Percentiles rank a stretch among this genome's conserved stretches.
Conservation (phyloP, 2,113 vertebrate genomes). For the Muscicapa adusta region DNA sequence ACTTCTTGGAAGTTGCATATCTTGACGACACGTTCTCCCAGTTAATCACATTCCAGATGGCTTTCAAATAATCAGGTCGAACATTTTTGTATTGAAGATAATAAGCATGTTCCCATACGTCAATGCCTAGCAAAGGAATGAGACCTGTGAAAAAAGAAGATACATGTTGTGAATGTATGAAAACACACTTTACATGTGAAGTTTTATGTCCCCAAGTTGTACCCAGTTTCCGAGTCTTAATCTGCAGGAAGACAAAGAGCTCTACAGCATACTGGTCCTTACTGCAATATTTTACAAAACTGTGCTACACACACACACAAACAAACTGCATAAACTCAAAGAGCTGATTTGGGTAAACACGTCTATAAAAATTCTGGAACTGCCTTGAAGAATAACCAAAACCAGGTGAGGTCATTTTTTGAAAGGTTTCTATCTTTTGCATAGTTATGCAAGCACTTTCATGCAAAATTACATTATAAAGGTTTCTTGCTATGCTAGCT, state of each 20-base stretch:
- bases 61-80: constrained; percentile 94
- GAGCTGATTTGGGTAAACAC: not conserved
- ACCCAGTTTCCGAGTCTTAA: not conserved
- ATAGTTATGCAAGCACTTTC: not conserved
- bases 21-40: constrained; percentile 92
- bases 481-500: not conserved
- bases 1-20: constrained; percentile 84
- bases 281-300: not conserved
- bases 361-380: not conserved
- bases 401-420: not conserved
- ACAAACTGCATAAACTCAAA: not conserved
- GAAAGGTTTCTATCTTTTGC: not conserved
- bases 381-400: not conserved
- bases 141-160: constrained; percentile 76
- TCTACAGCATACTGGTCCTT: not conserved
- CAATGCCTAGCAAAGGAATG: constrained; percentile 92
- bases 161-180: not conserved
- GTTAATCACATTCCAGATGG: constrained; percentile 95
- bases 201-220: not conserved
- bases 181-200: not conserved
- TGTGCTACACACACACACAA: not conserved
- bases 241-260: not conserved
- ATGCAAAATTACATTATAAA: not conserved
- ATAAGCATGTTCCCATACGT: constrained; percentile 98
- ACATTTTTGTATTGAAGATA: constrained; percentile 99